Conservation (phyloP, 2,797 vertebrate species). For the Pempheris klunzingeri region DNA sequence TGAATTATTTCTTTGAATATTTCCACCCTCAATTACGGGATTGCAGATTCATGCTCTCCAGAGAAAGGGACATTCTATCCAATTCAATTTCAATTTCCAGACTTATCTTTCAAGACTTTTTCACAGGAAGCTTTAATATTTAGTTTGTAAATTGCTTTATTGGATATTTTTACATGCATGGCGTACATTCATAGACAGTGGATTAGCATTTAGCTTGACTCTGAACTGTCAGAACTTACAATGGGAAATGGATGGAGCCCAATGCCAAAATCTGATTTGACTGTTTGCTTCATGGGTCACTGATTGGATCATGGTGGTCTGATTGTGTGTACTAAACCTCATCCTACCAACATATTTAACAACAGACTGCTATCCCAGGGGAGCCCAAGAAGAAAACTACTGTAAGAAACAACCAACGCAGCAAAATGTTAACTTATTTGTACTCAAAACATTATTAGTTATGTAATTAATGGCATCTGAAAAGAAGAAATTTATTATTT, state of each 20-base stretch:
- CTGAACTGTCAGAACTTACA: neutral
- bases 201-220: neutral
- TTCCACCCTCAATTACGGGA: neutral
- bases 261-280: neutral
- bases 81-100: neutral
- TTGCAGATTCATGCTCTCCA: neutral
- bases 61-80: no score
- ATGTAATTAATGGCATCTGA: no score
- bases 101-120: neutral
- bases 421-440: no score
- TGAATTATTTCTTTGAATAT: neutral
- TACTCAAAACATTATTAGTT: no score
- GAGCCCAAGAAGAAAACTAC: no score
- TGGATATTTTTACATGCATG: no score
- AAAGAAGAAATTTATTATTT: no score
- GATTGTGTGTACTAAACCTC: neutral
- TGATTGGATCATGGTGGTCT: neutral
- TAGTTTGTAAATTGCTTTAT: neutral
- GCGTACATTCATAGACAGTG: no score
- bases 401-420: no score
- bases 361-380: no score
- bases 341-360: no score
- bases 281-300: neutral
- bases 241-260: neutral
- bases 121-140: neutral